Evolutionary conservation across 2,888 invertebrate genomes (phyloP).

Genomic region (Agrochola circellaris): DNA sequence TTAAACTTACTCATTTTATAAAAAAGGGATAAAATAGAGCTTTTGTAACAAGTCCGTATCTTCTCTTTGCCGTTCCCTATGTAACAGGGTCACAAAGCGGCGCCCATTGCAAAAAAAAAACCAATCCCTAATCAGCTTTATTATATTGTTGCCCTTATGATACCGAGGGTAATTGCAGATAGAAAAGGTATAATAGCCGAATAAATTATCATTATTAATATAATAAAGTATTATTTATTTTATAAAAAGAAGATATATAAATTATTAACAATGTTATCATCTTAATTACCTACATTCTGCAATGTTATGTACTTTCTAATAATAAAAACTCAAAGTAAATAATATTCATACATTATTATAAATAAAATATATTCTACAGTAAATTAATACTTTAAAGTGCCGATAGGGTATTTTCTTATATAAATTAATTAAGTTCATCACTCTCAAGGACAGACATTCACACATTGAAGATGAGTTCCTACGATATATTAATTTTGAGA

Average conservation of each 20-base stretch:
- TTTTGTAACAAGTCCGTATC: conserved; percentile 16
- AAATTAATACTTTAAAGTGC: conserved; percentile 46
- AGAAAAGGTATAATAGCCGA: conserved; percentile 31
- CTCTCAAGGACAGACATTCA: conserved; percentile 2
- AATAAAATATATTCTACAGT: conserved; percentile 22
- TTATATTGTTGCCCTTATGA: conserved; percentile 27
- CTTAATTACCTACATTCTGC: conserved; percentile 31
- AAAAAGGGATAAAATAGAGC: background rate
- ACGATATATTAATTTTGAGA: background rate
- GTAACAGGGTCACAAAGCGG: background rate
- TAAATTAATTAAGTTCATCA: background rate
- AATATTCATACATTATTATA: conserved; percentile 37
- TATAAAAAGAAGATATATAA: conserved; percentile 49
- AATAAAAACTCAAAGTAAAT: conserved; percentile 15
- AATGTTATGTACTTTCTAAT: conserved; percentile 32
- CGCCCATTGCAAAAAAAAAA: conserved; percentile 5
- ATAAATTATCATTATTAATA: conserved; percentile 41
- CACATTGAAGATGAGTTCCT: background rate
- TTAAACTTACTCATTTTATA: conserved; percentile 55
- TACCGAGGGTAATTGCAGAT: conserved; percentile 26
- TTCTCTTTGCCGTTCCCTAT: background rate
- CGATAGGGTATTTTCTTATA: conserved; percentile 2
- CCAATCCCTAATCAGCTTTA: conserved; percentile 29
- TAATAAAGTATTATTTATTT: conserved; percentile 53
- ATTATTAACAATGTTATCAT: conserved; percentile 35